Percentiles rank a stretch among this genome's conserved stretches.
phyloP scores from a whole-genome alignment of 2,113 vertebrate species.

The Chamaetylas fuelleborni region DNA sequence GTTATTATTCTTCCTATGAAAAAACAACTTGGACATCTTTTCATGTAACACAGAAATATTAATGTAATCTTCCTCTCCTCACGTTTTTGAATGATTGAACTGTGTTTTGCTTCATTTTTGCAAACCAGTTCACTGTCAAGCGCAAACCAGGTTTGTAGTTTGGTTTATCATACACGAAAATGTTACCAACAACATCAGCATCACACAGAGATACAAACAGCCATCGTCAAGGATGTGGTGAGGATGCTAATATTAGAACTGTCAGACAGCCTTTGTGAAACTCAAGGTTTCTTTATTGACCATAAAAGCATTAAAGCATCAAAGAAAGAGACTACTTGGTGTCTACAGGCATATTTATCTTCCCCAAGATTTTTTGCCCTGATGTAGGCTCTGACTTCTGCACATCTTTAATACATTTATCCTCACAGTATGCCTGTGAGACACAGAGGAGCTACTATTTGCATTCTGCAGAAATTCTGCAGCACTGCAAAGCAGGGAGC shows the following conservation, averaged over 20 bases:
- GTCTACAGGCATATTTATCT: slow-evolving; percentile 17
- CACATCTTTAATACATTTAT: slow-evolving; percentile 19
- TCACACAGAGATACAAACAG: not conserved
- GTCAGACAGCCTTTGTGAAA: slow-evolving; percentile 24
- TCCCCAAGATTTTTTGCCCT: not conserved
- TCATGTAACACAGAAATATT: not conserved
- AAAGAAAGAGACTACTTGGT: slow-evolving; percentile 20
- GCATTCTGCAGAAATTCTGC: not conserved
- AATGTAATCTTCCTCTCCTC: not conserved
- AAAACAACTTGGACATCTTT: not conserved
- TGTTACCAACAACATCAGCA: not conserved
- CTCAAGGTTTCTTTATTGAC: not conserved
- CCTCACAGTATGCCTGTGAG: slow-evolving; percentile 3
- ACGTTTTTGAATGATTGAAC: not conserved
- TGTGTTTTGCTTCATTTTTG: not conserved
- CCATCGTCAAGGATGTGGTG: not conserved
- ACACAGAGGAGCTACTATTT: not conserved
- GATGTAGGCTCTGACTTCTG: not conserved
- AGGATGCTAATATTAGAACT: slow-evolving; percentile 15
- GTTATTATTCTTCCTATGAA: not conserved
- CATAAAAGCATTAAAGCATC: slow-evolving; percentile 34
- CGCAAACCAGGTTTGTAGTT: not conserved
- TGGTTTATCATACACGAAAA: not conserved
- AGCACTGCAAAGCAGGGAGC: not conserved
- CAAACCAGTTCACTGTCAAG: not conserved